Base-by-base conservation (phyloP, 37 sponge, comb jelly and placozoan genomes). In the Agelas oroides region DNA sequence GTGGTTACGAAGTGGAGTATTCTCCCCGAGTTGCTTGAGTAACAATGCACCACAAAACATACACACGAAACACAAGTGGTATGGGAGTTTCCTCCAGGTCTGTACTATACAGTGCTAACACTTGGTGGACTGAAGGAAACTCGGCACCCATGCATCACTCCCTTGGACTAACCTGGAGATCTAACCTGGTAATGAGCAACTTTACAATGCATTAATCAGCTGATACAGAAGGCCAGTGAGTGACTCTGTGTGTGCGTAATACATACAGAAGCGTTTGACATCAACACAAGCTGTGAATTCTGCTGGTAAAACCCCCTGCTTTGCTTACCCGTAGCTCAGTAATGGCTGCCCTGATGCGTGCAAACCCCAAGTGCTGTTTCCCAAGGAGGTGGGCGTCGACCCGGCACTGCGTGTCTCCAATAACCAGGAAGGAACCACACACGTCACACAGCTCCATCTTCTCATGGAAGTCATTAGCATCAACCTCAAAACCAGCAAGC, bases 371-470 rank as follows among this genome's bases (percentile, higher is more conserved):
- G 75, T 98, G 99, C 88, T 96, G 97, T 73, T 98, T 98, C 17
- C 99, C 99, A 41, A 87, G 79, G 41, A 98, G 86, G 89, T 98
- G 98, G 64, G 94, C 92, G 63, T 98, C 95, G 0, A 98, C 87
- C 17, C 99, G 77, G 13, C 82, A 70, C 66, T 95, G 99, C 2
- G 92, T 80, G 59, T 98, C 99, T 25, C 95, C 95, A 75, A 98
- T 94, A 28, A 98, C 92, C 57, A 98, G 90, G 71, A 98, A 98
- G 12, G 95, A 93, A 0, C 98, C 99, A 76, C 99, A 98, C 16
- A 87, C 87, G 24, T 94, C 86, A 86, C 99, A 98, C 36, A 98
- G 78, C 77, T 98, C 99, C 92, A 95, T 97, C 71, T 95, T 95
- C 79, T 95, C 97, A 65, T 95, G 94, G 63, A 90, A 87, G 81